Evolutionary conservation across 2,797 vertebrate genomes (phyloP).

Genomic region (Coccyzus lansbergi): DNA sequence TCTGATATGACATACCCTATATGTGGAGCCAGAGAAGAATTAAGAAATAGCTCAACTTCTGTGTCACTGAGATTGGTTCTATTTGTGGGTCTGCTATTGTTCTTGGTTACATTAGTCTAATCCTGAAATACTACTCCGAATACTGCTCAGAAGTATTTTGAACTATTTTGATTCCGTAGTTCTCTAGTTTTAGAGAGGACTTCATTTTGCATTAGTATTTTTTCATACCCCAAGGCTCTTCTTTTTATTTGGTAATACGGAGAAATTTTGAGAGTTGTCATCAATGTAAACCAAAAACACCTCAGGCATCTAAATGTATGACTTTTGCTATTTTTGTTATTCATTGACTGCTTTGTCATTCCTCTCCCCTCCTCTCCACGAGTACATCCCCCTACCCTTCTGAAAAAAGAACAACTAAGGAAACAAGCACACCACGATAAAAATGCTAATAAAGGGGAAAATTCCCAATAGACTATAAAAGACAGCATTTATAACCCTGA

Average conservation of each 20-base stretch:
- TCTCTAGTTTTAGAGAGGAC: neutral
- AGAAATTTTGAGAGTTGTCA: neutral
- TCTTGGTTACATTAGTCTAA: neutral
- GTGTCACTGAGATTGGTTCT: neutral
- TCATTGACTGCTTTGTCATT: neutral
- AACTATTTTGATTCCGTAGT: neutral
- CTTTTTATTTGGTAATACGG: neutral
- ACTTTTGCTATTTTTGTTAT: conserved; percentile 12
- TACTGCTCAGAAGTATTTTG: neutral
- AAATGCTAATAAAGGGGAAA: conserved; percentile 59
- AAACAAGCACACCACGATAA: conserved; percentile 37
- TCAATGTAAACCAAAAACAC: neutral
- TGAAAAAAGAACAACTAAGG: neutral
- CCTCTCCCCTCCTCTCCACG: neutral
- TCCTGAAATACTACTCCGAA: neutral
- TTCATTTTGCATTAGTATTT: neutral
- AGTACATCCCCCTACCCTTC: accelerated
- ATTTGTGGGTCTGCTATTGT: neutral
- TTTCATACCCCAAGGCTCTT: neutral
- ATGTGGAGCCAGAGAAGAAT: neutral
- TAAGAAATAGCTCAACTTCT: neutral
- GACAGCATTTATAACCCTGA: conserved; percentile 42
- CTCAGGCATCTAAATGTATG: neutral
- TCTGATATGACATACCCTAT: neutral
- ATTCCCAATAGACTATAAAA: conserved; percentile 60